Conservation (phyloP, 2,888 invertebrate genomes). For the Caenorhabditis afra region DNA sequence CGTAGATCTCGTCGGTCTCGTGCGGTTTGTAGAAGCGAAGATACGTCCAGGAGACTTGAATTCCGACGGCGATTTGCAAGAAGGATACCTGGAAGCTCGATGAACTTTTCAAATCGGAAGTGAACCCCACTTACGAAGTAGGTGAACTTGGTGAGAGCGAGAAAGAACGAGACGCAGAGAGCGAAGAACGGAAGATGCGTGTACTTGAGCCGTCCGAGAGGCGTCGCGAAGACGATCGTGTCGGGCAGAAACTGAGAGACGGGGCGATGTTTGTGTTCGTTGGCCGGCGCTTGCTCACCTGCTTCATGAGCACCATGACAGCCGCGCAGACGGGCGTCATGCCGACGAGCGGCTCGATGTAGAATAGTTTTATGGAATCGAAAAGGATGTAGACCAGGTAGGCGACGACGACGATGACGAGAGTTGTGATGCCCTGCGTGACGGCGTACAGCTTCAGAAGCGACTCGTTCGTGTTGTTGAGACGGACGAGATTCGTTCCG, state of each 20-base stretch:
- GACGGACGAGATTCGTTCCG: slow-evolving; percentile 63
- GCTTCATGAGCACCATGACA: slow-evolving; percentile 77
- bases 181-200: slow-evolving; percentile 75
- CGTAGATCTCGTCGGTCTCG: slow-evolving; percentile 70
- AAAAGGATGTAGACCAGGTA: slow-evolving; percentile 57
- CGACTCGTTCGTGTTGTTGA: slow-evolving; percentile 64
- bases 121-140: slow-evolving; percentile 56
- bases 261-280: background rate
- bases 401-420: slow-evolving; percentile 54
- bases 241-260: slow-evolving; percentile 76
- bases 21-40: slow-evolving; percentile 76
- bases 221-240: slow-evolving; percentile 75
- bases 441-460: slow-evolving; percentile 66
- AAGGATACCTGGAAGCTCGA: slow-evolving; percentile 48
- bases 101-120: background rate
- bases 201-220: slow-evolving; percentile 77
- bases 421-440: slow-evolving; percentile 65
- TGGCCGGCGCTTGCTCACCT: slow-evolving; percentile 59
- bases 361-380: slow-evolving; percentile 57
- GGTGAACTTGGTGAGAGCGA: slow-evolving; percentile 52
- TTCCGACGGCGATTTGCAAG: slow-evolving; percentile 67
- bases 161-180: slow-evolving; percentile 55
- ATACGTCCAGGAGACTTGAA: slow-evolving; percentile 78
- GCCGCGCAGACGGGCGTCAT: slow-evolving; percentile 67
- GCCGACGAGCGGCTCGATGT: slow-evolving; percentile 64